These are phyloP conservation scores for Dascillus cervinus DNA, from an alignment of 2,888 invertebrate genomes.

Conservation along the genomic window DNA sequence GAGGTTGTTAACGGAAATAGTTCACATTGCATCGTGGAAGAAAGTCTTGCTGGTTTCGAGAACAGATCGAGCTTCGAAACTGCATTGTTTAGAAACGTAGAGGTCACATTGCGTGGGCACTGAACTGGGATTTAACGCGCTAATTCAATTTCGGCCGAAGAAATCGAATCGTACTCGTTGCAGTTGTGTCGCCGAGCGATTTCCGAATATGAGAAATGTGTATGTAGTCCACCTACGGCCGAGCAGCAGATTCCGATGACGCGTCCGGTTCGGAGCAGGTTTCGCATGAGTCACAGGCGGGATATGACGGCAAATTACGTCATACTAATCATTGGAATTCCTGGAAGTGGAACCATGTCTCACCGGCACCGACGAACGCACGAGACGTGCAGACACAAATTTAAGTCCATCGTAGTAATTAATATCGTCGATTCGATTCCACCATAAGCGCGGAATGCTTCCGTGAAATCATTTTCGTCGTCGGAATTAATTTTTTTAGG, in stretches of 20 bases:
- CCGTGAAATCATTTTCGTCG: too few relatives aligned
- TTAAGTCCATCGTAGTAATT: too few relatives aligned
- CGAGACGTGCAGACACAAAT: constrained; percentile 7
- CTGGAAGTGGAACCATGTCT: constrained; percentile 8
- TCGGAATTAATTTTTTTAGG: too few relatives aligned
- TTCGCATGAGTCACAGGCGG: constrained; percentile 15
- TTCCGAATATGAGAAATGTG: too few relatives aligned
- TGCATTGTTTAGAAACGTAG: background rate
- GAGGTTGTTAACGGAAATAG: background rate
- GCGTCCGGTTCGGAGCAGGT: constrained; percentile 6
- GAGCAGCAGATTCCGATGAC: constrained; percentile 7
- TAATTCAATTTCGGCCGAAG: too few relatives aligned
- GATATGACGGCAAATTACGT: constrained; percentile 18
- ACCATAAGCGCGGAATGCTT: too few relatives aligned
- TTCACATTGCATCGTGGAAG: background rate
- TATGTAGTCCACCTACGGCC: background rate
- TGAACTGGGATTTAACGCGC: too few relatives aligned
- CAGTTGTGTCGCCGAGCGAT: too few relatives aligned
- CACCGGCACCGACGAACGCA: constrained; percentile 3
- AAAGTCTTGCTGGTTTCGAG: background rate
- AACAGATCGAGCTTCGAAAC: background rate
- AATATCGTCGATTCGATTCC: too few relatives aligned
- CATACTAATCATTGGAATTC: constrained; percentile 14
- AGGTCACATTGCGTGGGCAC: too few relatives aligned
- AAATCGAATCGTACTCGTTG: too few relatives aligned